Conservation (phyloP, 1,140 invertebrate species). For the Melipona quadrifasciata region DNA sequence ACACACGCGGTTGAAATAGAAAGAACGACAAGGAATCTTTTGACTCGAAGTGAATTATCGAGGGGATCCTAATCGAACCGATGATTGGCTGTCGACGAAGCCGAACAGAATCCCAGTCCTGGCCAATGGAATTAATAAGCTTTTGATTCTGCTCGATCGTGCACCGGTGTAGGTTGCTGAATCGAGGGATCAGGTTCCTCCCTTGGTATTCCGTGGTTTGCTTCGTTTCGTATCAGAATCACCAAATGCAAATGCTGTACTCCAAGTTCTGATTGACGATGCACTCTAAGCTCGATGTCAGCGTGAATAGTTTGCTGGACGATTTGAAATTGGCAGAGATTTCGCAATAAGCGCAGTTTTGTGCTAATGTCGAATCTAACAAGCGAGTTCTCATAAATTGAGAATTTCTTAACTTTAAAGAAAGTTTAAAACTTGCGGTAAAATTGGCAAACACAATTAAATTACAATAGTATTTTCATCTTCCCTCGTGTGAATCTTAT, state of each 20-base stretch:
- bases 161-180: background rate
- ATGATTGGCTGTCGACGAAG: background rate
- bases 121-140: background rate
- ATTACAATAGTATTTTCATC: background rate
- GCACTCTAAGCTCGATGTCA: background rate
- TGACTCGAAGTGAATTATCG: background rate
- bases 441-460: background rate
- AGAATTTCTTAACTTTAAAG: no score
- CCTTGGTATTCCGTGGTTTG: background rate
- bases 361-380: background rate
- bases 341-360: background rate
- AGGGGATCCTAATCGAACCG: background rate
- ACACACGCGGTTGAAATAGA: no score
- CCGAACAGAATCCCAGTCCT: background rate
- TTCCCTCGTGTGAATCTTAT: background rate
- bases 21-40: background rate
- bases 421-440: no score
- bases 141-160: background rate
- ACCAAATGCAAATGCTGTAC: background rate
- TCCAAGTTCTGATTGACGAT: conserved; percentile 9
- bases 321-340: background rate
- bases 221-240: background rate
- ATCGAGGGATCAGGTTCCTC: background rate
- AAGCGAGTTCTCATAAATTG: no score
- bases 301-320: background rate